These are phyloP conservation scores for Cyprinella venusta DNA, from an alignment of 2,797 vertebrate genomes.

Conservation along the genomic window DNA sequence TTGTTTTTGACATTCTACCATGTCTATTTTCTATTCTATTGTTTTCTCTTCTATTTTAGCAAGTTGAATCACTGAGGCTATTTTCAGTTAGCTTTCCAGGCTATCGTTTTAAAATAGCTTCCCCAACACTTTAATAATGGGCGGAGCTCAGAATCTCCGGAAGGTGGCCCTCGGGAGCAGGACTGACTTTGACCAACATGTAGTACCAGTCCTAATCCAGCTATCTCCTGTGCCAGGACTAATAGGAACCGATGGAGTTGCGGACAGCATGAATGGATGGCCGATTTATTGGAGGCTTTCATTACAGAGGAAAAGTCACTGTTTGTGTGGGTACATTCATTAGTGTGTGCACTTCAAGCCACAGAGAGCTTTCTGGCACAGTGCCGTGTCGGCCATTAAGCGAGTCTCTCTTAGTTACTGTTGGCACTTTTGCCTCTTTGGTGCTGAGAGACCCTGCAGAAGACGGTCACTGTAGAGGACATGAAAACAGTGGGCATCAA, in stretches of 20 bases:
- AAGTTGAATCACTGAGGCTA: background rate
- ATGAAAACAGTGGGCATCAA: slow-evolving; percentile 22
- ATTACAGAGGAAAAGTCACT: slow-evolving; percentile 5
- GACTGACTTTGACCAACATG: background rate
- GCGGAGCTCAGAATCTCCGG: background rate
- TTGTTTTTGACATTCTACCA: too few relatives aligned
- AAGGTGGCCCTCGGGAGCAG: background rate
- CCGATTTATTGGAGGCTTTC: slow-evolving; percentile 8
- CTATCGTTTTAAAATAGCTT: background rate
- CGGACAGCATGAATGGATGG: background rate
- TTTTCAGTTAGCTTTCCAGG: background rate
- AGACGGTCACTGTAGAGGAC: slow-evolving; percentile 30
- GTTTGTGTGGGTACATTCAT: slow-evolving; percentile 8
- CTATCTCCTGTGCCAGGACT: background rate
- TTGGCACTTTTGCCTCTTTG: slow-evolving; percentile 50
- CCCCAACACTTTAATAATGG: background rate
- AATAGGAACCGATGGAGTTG: background rate
- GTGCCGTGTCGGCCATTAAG: slow-evolving; percentile 59
- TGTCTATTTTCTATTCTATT: too few relatives aligned
- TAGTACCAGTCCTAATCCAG: background rate
- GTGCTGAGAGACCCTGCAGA: slow-evolving; percentile 37
- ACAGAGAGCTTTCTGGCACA: slow-evolving; percentile 47
- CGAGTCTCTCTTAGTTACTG: slow-evolving; percentile 50
- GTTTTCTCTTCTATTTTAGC: too few relatives aligned
- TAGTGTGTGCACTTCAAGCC: slow-evolving; percentile 18